Conservation (phyloP, 2,888 invertebrate genomes). For the Nectonema munidae region DNA sequence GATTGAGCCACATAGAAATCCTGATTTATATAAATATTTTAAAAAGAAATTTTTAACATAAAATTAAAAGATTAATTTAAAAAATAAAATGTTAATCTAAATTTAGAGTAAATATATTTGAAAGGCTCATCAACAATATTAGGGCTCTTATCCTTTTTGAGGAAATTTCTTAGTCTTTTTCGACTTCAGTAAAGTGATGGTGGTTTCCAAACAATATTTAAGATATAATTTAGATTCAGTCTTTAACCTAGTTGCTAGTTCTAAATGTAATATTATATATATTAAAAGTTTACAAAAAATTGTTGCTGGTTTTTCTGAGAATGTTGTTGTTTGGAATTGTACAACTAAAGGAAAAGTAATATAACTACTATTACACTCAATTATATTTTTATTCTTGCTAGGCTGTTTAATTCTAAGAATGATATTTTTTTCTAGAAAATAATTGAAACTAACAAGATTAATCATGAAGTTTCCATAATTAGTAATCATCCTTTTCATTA, state of each 20-base stretch:
- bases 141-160: too few species aligned
- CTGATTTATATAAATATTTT: too few species aligned
- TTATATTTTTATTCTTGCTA: neutral
- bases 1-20: too few species aligned
- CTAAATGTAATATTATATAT: slow-evolving; percentile 8
- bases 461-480: neutral
- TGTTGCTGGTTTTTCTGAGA: neutral
- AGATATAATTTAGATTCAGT: slow-evolving; percentile 1
- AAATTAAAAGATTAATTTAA: too few species aligned
- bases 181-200: slow-evolving; percentile 1
- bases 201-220: neutral
- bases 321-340: neutral
- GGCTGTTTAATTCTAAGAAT: neutral
- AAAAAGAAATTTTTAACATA: too few species aligned
- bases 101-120: too few species aligned
- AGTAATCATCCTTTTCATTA: neutral
- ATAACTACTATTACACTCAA: neutral
- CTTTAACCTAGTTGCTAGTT: neutral
- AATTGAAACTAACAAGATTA: too few species aligned
- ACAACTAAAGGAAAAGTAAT: slow-evolving; percentile 1
- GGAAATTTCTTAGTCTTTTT: too few species aligned
- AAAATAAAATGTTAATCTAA: too few species aligned
- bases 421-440: too few species aligned
- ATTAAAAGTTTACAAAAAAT: neutral
- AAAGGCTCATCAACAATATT: too few species aligned